Conservation (phyloP, 2,888 invertebrate genomes). For the Brenthis ino region DNA sequence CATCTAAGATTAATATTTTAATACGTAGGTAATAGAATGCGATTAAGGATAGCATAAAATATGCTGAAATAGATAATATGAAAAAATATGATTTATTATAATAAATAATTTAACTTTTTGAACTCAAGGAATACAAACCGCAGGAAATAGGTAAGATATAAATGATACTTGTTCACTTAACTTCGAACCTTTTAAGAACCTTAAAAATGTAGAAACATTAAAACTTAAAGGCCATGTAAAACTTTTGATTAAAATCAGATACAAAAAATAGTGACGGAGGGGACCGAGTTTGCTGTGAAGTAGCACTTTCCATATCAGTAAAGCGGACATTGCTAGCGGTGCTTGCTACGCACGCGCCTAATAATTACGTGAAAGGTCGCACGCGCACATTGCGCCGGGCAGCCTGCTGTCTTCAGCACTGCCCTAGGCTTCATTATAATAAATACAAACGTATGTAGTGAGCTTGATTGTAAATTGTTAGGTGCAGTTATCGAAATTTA, state of each 20-base stretch:
- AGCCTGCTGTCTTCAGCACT: conserved; percentile 34
- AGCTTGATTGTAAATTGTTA: conserved; percentile 25
- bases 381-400: conserved; percentile 71
- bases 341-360: conserved; percentile 68
- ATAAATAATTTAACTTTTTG: too few species aligned
- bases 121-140: too few species aligned
- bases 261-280: conserved; percentile 65
- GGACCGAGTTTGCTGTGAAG: conserved; percentile 54
- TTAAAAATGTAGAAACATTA: conserved; percentile 31
- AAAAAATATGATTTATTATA: too few species aligned
- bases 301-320: conserved; percentile 67
- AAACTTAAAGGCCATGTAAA: conserved; percentile 34
- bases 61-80: conserved; percentile 1
- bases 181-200: conserved; percentile 20
- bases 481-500: neutral
- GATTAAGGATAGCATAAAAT: neutral
- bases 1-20: conserved; percentile 14
- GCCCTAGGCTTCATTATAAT: conserved; percentile 33
- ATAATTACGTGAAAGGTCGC: conserved; percentile 79
- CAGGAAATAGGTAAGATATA: neutral
- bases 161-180: conserved; percentile 3
- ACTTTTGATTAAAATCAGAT: conserved; percentile 60
- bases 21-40: conserved; percentile 8
- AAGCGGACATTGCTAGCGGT: conserved; percentile 49
- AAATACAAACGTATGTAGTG: conserved; percentile 25